Evolutionary conservation across 2,113 vertebrate species (phyloP).

Genomic region (Pholis gunnellus): DNA sequence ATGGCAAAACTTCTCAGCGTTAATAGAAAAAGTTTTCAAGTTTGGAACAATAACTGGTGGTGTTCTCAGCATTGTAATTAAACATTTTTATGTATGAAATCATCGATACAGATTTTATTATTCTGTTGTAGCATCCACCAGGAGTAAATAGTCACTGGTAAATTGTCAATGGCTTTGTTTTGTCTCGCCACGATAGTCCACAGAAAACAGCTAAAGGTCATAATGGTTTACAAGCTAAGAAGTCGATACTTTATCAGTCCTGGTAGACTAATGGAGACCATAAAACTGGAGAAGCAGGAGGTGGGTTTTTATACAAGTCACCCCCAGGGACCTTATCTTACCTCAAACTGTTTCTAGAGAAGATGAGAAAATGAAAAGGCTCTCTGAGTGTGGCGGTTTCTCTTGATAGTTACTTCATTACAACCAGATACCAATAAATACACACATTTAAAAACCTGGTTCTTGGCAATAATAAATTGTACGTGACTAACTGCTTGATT

Average conservation of each 20-base stretch:
- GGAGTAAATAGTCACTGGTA: conserved; percentile 26
- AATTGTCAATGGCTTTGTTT: conserved; percentile 42
- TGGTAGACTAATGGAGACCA: conserved; percentile 51
- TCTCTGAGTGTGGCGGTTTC: conserved; percentile 16
- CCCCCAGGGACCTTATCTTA: conserved; percentile 62
- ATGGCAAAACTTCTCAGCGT: neutral
- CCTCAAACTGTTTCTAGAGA: conserved; percentile 53
- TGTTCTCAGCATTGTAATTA: neutral
- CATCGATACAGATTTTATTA: conserved; percentile 26
- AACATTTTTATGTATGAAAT: conserved; percentile 14
- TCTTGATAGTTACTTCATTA: conserved; percentile 27
- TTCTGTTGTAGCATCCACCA: neutral
- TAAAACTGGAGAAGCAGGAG: conserved; percentile 63
- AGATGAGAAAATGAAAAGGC: conserved; percentile 60
- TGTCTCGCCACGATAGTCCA: conserved; percentile 25
- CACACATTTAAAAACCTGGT: neutral
- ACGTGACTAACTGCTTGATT: neutral
- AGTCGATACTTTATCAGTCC: conserved; percentile 65
- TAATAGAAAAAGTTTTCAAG: neutral
- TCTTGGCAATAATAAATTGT: neutral
- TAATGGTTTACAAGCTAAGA: conserved; percentile 68
- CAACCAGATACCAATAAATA: neutral
- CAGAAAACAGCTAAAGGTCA: conserved; percentile 71
- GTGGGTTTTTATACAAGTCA: conserved; percentile 57
- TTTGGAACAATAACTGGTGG: neutral